Evolutionary conservation across 37 sponge, comb jelly and placozoan genomes (phyloP).

Genomic region (Cliona cf. orientalis): DNA sequence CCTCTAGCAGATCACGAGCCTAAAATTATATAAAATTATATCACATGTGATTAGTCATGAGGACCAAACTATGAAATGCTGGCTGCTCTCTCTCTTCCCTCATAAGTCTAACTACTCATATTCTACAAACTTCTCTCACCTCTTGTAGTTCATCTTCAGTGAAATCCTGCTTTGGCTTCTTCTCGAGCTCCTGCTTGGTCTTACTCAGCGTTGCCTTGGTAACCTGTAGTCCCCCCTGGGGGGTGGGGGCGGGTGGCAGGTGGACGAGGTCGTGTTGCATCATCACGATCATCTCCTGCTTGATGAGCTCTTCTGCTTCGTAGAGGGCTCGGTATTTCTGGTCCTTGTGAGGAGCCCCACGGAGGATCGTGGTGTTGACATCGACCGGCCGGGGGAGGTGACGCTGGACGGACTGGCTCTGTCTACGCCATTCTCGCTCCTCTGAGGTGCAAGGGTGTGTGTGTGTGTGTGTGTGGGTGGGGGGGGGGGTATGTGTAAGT

Average conservation of each 20-base stretch:
- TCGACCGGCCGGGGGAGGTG: conserved; percentile 86
- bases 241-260: conserved; percentile 60
- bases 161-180: conserved; percentile 39
- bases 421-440: conserved; percentile 67
- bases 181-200: conserved; percentile 61
- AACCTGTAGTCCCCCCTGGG: no score
- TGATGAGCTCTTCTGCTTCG: conserved; percentile 86
- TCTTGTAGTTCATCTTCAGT: conserved; percentile 68
- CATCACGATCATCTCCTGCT: conserved; percentile 88
- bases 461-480: no score
- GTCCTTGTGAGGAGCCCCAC: conserved; percentile 77
- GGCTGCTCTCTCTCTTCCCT: no score
- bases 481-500: no score
- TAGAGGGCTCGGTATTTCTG: conserved; percentile 74
- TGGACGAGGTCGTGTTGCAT: conserved; percentile 84
- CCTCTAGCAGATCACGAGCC: conserved; percentile 75
- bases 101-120: background rate
- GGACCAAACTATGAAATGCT: background rate
- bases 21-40: conserved; percentile 4
- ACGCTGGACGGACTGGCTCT: conserved; percentile 86
- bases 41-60: background rate
- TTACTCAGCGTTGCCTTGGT: conserved; percentile 41
- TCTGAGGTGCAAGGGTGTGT: no score
- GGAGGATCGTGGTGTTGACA: conserved; percentile 80
- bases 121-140: conserved; percentile 21